These are phyloP conservation scores for Halcyon badia DNA, from an alignment of 2,797 vertebrate genomes.

Conservation along the genomic window DNA sequence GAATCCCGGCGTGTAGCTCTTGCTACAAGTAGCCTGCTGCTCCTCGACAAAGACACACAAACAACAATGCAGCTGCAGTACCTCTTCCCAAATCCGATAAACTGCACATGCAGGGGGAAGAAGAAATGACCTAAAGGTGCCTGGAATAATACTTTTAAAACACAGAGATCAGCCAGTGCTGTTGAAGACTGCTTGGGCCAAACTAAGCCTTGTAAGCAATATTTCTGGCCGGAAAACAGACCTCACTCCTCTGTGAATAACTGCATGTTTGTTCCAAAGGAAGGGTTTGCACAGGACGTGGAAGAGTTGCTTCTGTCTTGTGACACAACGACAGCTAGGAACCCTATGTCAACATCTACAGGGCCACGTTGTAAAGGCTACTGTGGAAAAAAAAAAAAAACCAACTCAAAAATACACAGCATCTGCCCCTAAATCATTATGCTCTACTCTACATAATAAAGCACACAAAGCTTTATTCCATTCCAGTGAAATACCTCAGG, in stretches of 20 bases:
- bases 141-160: background rate
- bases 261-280: background rate
- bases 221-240: background rate
- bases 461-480: background rate
- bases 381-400: background rate
- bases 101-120: accelerated
- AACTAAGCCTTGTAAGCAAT: background rate
- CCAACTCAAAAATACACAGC: background rate
- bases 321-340: background rate
- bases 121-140: background rate
- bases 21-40: background rate
- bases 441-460: background rate
- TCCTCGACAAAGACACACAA: background rate
- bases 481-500: background rate
- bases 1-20: background rate
- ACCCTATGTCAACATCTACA: background rate
- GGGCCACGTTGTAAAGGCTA: accelerated
- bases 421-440: background rate
- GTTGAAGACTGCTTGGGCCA: background rate
- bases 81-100: background rate
- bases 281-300: background rate
- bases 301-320: background rate
- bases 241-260: background rate
- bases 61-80: background rate
- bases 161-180: background rate